Conservation (phyloP, 2,113 vertebrate species). For the Tyrannus savana region DNA sequence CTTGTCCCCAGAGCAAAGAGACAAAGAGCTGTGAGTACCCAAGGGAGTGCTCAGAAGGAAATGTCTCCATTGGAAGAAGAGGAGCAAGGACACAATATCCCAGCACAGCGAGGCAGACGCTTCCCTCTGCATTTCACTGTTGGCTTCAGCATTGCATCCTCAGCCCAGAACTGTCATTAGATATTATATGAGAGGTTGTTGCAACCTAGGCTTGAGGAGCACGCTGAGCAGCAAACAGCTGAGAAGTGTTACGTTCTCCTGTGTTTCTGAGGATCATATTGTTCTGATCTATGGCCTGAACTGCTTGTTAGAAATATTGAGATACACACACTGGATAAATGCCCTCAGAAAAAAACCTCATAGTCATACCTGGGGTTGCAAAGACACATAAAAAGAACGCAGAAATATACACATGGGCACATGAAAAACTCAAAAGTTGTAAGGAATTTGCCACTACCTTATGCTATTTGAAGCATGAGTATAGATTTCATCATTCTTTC, state of each 20-base stretch:
- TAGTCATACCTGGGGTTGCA: not conserved
- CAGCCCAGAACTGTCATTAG: not conserved
- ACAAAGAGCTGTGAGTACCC: not conserved
- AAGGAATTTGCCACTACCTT: not conserved
- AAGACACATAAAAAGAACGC: not conserved
- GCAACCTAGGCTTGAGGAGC: not conserved
- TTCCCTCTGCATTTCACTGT: not conserved
- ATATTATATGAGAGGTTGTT: not conserved
- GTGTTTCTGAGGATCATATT: not conserved
- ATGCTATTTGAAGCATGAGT: not conserved
- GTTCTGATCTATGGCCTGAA: not conserved
- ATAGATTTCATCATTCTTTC: not conserved
- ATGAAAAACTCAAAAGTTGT: not conserved
- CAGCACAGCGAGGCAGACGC: not conserved
- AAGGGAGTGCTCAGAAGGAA: not conserved
- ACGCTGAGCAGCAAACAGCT: not conserved
- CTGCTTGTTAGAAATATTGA: not conserved
- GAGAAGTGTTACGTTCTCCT: not conserved
- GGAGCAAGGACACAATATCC: not conserved
- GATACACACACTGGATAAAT: not conserved
- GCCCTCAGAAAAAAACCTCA: not conserved
- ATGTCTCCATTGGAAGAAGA: not conserved
- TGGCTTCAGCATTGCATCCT: not conserved
- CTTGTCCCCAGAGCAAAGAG: not conserved
- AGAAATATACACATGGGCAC: not conserved